phyloP scores from a whole-genome alignment of 92 coral and sea anemone genomes.

The Palythoa grandiflora region DNA sequence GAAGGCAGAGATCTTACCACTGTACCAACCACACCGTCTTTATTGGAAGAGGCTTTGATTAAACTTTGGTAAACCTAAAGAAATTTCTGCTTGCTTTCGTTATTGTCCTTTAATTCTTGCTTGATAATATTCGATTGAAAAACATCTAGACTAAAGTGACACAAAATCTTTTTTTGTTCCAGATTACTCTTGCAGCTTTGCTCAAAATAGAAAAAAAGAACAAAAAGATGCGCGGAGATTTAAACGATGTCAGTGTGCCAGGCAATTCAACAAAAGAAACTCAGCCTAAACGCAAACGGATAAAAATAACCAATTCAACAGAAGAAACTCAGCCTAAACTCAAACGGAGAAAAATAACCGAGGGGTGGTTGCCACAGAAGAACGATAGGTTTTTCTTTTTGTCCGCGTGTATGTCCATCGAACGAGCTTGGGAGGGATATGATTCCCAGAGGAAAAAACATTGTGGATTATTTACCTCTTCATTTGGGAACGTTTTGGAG shows the following conservation, averaged over 20 bases:
- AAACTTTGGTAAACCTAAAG: too few relatives aligned
- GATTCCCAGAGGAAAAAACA: not conserved
- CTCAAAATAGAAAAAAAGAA: not conserved
- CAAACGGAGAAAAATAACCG: not conserved
- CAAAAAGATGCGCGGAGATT: not conserved
- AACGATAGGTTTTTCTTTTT: slow-evolving; percentile 2
- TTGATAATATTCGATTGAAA: too few relatives aligned
- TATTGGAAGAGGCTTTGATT: too few relatives aligned
- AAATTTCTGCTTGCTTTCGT: too few relatives aligned
- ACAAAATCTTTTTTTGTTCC: not conserved
- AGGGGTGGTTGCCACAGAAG: slow-evolving; percentile 17
- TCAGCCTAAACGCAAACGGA: too few relatives aligned
- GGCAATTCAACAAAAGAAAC: too few relatives aligned
- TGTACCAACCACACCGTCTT: too few relatives aligned
- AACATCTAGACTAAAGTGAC: too few relatives aligned
- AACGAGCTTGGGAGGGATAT: slow-evolving; percentile 13
- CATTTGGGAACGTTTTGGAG: not conserved
- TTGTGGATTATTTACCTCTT: not conserved
- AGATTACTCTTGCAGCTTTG: not conserved
- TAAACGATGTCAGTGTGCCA: not conserved
- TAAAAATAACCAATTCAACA: too few relatives aligned
- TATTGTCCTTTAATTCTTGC: too few relatives aligned
- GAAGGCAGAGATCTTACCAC: too few relatives aligned
- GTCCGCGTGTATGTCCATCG: slow-evolving; percentile 16
- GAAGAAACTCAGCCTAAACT: not conserved